phyloP scores from a whole-genome alignment of 2,113 vertebrate species.

The Percopsis transmontana region DNA sequence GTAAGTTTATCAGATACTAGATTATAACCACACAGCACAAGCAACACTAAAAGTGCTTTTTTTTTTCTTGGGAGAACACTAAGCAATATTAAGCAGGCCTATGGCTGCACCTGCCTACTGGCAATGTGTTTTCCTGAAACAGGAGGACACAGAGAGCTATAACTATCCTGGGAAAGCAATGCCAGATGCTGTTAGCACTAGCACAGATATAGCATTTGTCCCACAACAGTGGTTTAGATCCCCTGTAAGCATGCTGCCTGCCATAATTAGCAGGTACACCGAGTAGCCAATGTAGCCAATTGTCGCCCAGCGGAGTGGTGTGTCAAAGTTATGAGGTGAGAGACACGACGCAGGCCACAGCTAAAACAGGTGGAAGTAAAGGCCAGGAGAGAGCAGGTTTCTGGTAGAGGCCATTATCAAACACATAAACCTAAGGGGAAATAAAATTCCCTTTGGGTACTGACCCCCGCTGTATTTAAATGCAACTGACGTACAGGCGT shows the following conservation, averaged over 20 bases:
- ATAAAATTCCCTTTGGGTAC: conserved; percentile 58
- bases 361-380: conserved; percentile 73
- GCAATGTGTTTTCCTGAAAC: conserved; percentile 37
- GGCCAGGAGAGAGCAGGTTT: conserved; percentile 72
- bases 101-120: background rate
- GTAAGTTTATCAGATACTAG: no score
- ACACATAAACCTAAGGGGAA: conserved; percentile 55
- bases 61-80: conserved; percentile 36
- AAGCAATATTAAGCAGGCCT: conserved; percentile 20
- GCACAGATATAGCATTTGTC: conserved; percentile 60
- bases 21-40: no score
- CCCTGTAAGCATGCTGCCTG: conserved; percentile 38
- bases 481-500: no score
- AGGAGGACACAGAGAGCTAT: conserved; percentile 41
- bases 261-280: conserved; percentile 57
- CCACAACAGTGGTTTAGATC: conserved; percentile 34
- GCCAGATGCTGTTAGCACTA: conserved; percentile 44
- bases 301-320: conserved; percentile 59
- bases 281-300: conserved; percentile 65
- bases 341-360: conserved; percentile 73
- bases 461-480: conserved; percentile 42
- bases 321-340: conserved; percentile 78
- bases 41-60: no score
- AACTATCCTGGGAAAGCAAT: conserved; percentile 36
- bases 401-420: conserved; percentile 66